A percentile compares a stretch with the other conserved stretches of the same genome.
These are phyloP conservation scores for Drymodes brunneopygia DNA, from an alignment of 2,113 vertebrate species.

Conservation along the genomic window DNA sequence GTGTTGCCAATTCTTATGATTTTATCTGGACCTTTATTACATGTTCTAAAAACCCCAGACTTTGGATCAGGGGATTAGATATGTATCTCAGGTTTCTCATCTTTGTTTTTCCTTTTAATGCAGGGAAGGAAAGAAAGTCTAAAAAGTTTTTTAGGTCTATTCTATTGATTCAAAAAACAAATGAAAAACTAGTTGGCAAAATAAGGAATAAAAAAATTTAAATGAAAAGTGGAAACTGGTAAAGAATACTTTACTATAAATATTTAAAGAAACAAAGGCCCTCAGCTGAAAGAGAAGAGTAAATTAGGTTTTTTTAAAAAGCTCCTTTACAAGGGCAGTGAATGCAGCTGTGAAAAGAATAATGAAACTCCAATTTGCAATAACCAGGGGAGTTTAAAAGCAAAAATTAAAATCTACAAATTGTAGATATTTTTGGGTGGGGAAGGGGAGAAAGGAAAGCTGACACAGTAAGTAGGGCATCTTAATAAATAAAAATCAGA, in stretches of 20 bases:
- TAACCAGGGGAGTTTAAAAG: neutral
- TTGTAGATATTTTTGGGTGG: neutral
- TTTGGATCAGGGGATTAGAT: constrained; percentile 26
- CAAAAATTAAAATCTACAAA: neutral
- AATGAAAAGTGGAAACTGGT: neutral
- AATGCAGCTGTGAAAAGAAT: neutral
- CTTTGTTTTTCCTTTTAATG: constrained; percentile 37
- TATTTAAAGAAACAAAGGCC: neutral
- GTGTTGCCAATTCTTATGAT: constrained; percentile 16
- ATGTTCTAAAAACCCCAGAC: constrained; percentile 15
- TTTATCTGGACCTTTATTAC: constrained; percentile 39
- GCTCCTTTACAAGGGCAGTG: neutral
- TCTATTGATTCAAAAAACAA: constrained; percentile 9
- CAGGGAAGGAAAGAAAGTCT: neutral
- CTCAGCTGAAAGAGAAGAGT: neutral
- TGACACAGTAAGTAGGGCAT: neutral
- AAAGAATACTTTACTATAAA: neutral
- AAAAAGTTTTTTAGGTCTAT: neutral
- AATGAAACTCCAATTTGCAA: neutral
- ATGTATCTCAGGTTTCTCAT: constrained; percentile 21
- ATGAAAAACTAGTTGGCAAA: neutral
- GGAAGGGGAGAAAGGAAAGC: neutral
- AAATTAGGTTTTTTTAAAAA: neutral
- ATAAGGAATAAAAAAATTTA: neutral
- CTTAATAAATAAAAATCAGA: neutral